Evolutionary conservation across 2,113 vertebrate species (phyloP), one percentile per base, ranked within the genome.

Genomic region (Microcebus murinus): DNA sequence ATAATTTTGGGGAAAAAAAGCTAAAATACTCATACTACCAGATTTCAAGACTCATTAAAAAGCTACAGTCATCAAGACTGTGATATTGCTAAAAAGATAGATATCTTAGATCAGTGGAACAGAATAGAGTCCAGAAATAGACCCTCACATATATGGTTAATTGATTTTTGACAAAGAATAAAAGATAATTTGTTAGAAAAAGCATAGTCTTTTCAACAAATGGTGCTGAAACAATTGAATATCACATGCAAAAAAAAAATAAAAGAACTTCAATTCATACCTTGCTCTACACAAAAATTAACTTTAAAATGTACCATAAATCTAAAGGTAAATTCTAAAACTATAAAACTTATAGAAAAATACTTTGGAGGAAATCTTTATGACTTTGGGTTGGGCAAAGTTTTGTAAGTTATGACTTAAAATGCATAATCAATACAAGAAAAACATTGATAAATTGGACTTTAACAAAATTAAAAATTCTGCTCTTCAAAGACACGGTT

Each of bases 1-100:
- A 48, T 88, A 85, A 87, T 76, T 96, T 63, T 86, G 45, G 48
- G 52, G 48, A 50, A 86, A 91, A 77, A 88, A 65, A 86, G 55
- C 57, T 81, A 52, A 77, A 95, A 89, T 39, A 39, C 18, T 86
- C 39, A 81, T 59, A 21, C 3, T 45, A 61, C 27, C 12, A 70
- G 73, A 65, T 82, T 91, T 94, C 25, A 82, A 94, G 59, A 67
- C 25, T 86, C 59, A 81, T 39, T 86, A 23, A 15, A 83, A 45
- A 80, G 12, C 27, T 93, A 73, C 0, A 81, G 55, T 70, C 55
- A 74, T 61, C 52, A 52, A 92, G 34, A 95, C 31, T 50, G 50
- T 45, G 1, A 21, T n/a, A 55, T 20, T 84, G 18, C 29, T 55
- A 4, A 36, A 84, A 93, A 52, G 59, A 63, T 4, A 90, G 85